A percentile compares a stretch with the other conserved stretches of the same genome.
Conservation (phyloP, 2,113 vertebrate genomes). For the Syngnathus scovelli region DNA sequence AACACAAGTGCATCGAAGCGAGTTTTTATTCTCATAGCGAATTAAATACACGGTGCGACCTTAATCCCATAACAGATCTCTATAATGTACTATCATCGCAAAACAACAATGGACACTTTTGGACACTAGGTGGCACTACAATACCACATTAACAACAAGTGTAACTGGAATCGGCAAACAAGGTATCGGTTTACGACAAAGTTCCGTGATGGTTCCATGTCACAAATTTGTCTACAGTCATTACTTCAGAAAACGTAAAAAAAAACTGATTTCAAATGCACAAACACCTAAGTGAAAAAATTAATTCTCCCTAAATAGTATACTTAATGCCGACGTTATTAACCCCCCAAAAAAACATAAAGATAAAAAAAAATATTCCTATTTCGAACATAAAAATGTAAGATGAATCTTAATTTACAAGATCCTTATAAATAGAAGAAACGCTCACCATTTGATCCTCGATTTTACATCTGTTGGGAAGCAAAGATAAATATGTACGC, state of each 20-base stretch:
- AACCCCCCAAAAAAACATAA: too few relatives aligned
- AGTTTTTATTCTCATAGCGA: background rate
- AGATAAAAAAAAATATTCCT: background rate
- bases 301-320: too few relatives aligned
- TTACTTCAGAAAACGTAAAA: too few relatives aligned
- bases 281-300: too few relatives aligned
- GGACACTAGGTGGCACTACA: background rate
- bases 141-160: background rate
- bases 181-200: too few relatives aligned
- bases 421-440: background rate
- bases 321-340: too few relatives aligned
- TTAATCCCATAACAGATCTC: constrained; percentile 2
- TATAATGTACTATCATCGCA: background rate
- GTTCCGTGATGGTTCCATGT: too few relatives aligned
- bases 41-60: background rate
- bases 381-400: background rate
- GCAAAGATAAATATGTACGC: background rate
- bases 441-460: background rate
- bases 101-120: background rate
- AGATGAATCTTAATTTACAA: background rate
- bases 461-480: background rate
- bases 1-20: background rate
- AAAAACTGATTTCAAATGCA: too few relatives aligned
- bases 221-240: too few relatives aligned
- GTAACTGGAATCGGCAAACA: too few relatives aligned